phyloP scores from a whole-genome alignment of 30 jellyfish, hydroid and myxozoan species.

The Cassiopea andromeda region DNA sequence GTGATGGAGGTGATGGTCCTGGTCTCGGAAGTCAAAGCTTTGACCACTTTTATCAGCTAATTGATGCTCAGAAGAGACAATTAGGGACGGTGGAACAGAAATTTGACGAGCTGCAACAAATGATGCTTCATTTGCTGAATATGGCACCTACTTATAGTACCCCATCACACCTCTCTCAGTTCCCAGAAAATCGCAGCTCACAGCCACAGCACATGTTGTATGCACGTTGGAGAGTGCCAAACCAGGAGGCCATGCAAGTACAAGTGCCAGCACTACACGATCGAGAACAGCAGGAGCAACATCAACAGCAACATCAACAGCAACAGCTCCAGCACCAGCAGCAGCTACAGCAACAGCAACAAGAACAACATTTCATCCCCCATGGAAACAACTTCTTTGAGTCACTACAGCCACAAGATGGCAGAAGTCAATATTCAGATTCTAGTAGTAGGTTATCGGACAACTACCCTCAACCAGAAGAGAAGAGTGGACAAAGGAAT shows the following conservation, averaged over 20 bases:
- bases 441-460: background rate
- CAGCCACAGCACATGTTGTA: background rate
- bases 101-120: conserved; percentile 72
- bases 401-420: conserved; percentile 1
- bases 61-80: conserved; percentile 71
- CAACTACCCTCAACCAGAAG: background rate
- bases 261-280: too few species aligned
- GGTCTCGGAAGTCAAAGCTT: conserved; percentile 40
- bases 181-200: conserved; percentile 1
- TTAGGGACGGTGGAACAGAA: conserved; percentile 54
- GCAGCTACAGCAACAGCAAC: too few species aligned
- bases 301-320: too few species aligned
- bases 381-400: conserved; percentile 35
- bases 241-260: conserved; percentile 8
- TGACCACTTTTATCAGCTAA: conserved; percentile 20
- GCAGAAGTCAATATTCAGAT: conserved; percentile 10
- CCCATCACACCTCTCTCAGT: conserved; percentile 19
- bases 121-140: conserved; percentile 52
- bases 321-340: too few species aligned
- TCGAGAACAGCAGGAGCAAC: too few species aligned
- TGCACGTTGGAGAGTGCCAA: background rate
- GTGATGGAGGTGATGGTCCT: conserved; percentile 71
- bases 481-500: background rate
- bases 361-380: conserved; percentile 25
- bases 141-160: conserved; percentile 31